Evolutionary conservation across 2,113 vertebrate species (phyloP).

Genomic region (Eolophus roseicapilla): DNA sequence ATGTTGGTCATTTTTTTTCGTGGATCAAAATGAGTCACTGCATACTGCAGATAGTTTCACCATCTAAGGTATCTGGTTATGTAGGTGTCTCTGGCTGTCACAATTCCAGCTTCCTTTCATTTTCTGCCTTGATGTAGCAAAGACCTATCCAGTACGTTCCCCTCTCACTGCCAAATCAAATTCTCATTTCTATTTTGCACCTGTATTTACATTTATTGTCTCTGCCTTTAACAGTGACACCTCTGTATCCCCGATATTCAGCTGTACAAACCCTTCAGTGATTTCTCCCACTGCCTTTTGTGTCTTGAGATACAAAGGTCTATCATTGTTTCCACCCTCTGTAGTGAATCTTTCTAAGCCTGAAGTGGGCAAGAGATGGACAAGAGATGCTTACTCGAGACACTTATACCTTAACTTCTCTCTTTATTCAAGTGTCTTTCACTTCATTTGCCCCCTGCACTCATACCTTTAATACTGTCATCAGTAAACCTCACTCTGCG

Average conservation of each 20-base stretch:
- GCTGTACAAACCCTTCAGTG: not conserved
- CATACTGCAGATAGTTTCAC: not conserved
- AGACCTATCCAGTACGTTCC: not conserved
- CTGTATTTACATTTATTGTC: not conserved
- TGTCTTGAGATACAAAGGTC: not conserved
- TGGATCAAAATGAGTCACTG: not conserved
- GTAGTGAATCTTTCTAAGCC: not conserved
- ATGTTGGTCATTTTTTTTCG: not conserved
- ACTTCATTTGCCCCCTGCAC: not conserved
- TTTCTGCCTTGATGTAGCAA: not conserved
- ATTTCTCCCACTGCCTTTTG: not conserved
- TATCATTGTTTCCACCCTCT: conserved; percentile 9
- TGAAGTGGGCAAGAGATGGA: not conserved
- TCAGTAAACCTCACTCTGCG: not conserved
- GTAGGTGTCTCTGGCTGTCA: not conserved
- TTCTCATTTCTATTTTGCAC: not conserved
- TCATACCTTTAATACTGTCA: not conserved
- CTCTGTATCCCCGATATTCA: not conserved
- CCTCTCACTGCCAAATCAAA: not conserved
- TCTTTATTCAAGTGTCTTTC: not conserved
- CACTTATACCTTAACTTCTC: not conserved
- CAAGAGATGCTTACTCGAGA: not conserved
- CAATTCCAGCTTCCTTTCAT: not conserved
- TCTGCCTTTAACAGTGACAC: not conserved
- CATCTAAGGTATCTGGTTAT: not conserved